Conservation (phyloP, 2,888 invertebrate genomes). For the Crematogaster levior region DNA sequence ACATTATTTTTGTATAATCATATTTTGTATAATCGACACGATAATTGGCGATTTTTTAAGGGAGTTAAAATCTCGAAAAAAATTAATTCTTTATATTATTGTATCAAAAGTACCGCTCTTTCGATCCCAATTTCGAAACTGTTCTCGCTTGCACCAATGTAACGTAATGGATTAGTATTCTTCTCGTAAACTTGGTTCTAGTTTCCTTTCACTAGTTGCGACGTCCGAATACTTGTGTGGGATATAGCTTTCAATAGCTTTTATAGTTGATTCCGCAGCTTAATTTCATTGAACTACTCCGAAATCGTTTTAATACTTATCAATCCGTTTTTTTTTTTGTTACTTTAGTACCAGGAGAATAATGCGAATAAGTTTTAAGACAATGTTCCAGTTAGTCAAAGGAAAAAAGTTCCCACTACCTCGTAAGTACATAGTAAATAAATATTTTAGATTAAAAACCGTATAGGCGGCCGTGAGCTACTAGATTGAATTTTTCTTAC, state of each 20-base stretch:
- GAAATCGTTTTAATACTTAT: background rate
- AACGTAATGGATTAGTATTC: slow-evolving; percentile 26
- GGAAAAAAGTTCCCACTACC: no score
- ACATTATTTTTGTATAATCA: background rate
- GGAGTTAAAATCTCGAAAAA: background rate
- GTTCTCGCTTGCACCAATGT: background rate
- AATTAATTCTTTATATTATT: background rate
- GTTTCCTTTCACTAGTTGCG: slow-evolving; percentile 26
- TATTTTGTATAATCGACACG: background rate
- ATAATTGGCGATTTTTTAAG: background rate
- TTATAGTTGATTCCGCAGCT: background rate
- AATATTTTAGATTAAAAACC: background rate
- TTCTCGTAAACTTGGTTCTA: background rate
- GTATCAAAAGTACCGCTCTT: background rate
- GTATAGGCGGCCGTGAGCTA: background rate
- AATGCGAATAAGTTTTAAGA: background rate
- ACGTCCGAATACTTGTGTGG: background rate
- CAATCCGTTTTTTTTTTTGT: no score
- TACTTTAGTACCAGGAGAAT: background rate
- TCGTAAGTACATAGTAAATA: background rate
- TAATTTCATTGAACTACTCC: background rate
- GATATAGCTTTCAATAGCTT: background rate
- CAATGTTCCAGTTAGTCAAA: background rate
- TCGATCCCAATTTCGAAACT: background rate
- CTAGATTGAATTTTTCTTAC: background rate